Evolutionary conservation across 2,888 invertebrate species (phyloP).

Genomic region (Carabus problematicus): DNA sequence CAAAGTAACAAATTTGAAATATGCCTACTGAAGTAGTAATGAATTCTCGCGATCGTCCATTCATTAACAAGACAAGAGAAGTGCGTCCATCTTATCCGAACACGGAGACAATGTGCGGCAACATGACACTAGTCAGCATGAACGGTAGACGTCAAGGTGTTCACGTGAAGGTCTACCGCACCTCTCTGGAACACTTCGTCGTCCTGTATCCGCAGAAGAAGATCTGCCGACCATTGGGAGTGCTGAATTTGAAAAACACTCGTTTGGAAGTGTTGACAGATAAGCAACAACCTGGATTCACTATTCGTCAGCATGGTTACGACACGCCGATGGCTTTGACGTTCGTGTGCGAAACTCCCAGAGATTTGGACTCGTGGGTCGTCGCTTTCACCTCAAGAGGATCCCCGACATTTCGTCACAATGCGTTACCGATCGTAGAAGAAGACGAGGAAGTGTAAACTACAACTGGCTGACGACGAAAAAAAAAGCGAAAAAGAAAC

Average conservation of each 20-base stretch:
- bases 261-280: slow-evolving; percentile 63
- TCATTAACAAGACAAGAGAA: slow-evolving; percentile 51
- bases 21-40: slow-evolving; percentile 60
- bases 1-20: slow-evolving; percentile 38
- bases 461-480: slow-evolving; percentile 13
- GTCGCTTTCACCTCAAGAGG: slow-evolving; percentile 64
- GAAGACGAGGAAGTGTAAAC: slow-evolving; percentile 65
- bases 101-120: slow-evolving; percentile 70
- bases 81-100: slow-evolving; percentile 60
- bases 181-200: slow-evolving; percentile 70
- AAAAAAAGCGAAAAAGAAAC: no score
- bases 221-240: slow-evolving; percentile 67
- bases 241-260: slow-evolving; percentile 68
- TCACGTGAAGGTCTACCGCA: slow-evolving; percentile 69
- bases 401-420: slow-evolving; percentile 61
- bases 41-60: slow-evolving; percentile 54
- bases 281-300: slow-evolving; percentile 60
- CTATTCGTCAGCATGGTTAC: slow-evolving; percentile 68
- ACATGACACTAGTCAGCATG: slow-evolving; percentile 66
- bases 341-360: slow-evolving; percentile 65
- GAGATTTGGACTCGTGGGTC: slow-evolving; percentile 68
- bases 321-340: slow-evolving; percentile 68
- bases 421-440: slow-evolving; percentile 66
- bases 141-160: slow-evolving; percentile 68
- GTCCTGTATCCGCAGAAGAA: slow-evolving; percentile 71